These are phyloP conservation scores for Epinephelus fuscoguttatus DNA, from an alignment of 2,113 vertebrate genomes.

Conservation along the genomic window DNA sequence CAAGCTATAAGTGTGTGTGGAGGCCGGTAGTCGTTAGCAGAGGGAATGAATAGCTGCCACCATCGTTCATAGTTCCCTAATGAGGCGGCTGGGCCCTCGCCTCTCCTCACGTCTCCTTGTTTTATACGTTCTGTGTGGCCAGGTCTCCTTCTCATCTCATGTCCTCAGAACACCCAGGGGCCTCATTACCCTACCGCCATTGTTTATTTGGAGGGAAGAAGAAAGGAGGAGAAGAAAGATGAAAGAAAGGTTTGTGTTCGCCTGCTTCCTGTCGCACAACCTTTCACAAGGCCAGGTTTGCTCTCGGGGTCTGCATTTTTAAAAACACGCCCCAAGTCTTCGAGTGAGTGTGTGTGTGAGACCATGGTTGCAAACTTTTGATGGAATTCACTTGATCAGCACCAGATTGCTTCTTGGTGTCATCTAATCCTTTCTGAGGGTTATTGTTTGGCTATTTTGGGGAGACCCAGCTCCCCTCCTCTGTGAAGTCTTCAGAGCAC, in stretches of 20 bases:
- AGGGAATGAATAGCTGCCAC: constrained; percentile 73
- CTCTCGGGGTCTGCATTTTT: constrained; percentile 36
- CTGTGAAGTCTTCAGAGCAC: constrained; percentile 33
- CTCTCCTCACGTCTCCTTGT: constrained; percentile 59
- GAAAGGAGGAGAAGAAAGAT: constrained; percentile 61
- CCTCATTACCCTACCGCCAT: constrained; percentile 75
- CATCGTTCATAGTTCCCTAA: constrained; percentile 76
- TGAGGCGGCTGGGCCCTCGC: constrained; percentile 69
- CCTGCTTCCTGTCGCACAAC: constrained; percentile 67
- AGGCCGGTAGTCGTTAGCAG: constrained; percentile 58
- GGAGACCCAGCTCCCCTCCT: constrained; percentile 45
- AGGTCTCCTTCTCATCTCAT: constrained; percentile 73
- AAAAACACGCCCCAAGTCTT: constrained; percentile 21
- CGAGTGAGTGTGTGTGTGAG: constrained; percentile 5
- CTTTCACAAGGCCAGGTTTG: constrained; percentile 58
- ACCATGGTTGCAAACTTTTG: constrained; percentile 29
- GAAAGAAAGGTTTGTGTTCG: constrained; percentile 74
- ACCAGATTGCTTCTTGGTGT: constrained; percentile 68
- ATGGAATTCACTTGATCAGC: constrained; percentile 70
- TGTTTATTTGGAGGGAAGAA: constrained; percentile 78
- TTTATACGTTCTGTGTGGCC: constrained; percentile 75
- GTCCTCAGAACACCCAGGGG: constrained; percentile 76
- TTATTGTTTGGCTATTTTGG: constrained; percentile 73
- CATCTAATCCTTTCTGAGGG: constrained; percentile 70
- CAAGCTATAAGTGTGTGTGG: constrained; percentile 39